Conservation (phyloP, 2,797 vertebrate genomes). For the Squalus acanthias region DNA sequence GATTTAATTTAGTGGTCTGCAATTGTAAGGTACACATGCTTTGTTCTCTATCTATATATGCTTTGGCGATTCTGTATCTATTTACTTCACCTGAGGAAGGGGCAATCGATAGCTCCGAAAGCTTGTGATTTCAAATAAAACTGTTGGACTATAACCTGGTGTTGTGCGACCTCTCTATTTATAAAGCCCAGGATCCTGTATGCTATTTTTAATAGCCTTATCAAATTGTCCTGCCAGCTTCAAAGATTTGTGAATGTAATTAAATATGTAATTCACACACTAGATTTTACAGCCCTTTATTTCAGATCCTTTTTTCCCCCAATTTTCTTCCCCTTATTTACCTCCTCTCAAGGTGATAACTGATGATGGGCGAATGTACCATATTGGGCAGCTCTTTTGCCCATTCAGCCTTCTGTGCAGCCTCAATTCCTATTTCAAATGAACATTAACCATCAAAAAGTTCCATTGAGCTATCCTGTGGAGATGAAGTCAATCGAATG, state of each 20-base stretch:
- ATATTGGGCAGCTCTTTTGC: too few relatives aligned
- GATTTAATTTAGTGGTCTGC: too few relatives aligned
- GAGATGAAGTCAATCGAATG: not conserved
- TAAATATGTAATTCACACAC: not conserved
- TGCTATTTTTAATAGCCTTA: not conserved
- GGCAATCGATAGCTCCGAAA: too few relatives aligned
- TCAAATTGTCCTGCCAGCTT: not conserved
- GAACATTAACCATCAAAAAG: not conserved
- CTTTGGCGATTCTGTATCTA: too few relatives aligned
- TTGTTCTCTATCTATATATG: too few relatives aligned
- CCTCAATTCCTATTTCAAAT: not conserved
- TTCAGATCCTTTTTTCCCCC: not conserved
- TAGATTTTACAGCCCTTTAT: not conserved
- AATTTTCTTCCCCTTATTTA: not conserved
- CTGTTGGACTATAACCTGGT: too few relatives aligned
- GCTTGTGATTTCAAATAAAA: too few relatives aligned
- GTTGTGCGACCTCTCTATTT: not conserved
- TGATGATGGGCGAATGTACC: not conserved
- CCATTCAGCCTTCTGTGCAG: not conserved
- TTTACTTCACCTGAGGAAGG: too few relatives aligned
- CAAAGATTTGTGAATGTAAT: not conserved
- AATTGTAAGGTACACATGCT: not conserved
- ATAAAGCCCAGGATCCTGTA: not conserved
- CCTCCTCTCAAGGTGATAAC: not conserved
- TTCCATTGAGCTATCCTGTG: not conserved